Evolutionary conservation across 2,797 vertebrate species (phyloP).

Genomic region (Spinibarbus caldwelli): DNA sequence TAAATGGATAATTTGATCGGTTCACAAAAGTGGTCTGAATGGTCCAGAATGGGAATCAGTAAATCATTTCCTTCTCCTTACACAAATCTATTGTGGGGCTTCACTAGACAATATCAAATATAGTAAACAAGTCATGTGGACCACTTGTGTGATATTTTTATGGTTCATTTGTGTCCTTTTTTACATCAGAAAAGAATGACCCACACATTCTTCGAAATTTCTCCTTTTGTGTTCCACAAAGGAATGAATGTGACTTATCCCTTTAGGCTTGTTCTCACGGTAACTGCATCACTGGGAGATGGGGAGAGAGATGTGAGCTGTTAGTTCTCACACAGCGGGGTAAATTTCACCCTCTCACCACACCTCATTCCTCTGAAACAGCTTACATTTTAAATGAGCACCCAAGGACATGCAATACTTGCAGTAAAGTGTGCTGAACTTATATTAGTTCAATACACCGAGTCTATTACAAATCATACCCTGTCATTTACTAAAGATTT

Average conservation of each 20-base stretch:
- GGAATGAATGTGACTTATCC: not conserved
- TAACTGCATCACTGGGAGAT: not conserved
- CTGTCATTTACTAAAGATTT: slow-evolving; percentile 9
- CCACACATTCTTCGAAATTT: not conserved
- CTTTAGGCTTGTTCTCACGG: slow-evolving; percentile 5
- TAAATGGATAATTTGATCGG: not conserved
- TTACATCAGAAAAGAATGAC: slow-evolving; percentile 1
- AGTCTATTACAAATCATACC: slow-evolving; percentile 16
- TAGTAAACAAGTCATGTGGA: too few relatives aligned
- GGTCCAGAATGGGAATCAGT: too few relatives aligned
- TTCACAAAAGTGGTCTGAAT: not conserved
- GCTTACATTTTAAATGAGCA: slow-evolving; percentile 10
- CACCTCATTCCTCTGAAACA: slow-evolving; percentile 23
- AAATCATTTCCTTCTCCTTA: too few relatives aligned
- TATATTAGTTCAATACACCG: not conserved
- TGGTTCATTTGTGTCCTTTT: not conserved
- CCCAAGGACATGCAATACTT: not conserved
- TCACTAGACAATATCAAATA: not conserved
- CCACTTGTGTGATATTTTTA: not conserved
- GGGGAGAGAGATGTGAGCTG: slow-evolving; percentile 2
- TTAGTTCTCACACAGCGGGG: not conserved
- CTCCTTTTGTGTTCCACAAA: not conserved
- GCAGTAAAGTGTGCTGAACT: not conserved
- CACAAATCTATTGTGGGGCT: not conserved
- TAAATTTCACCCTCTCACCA: slow-evolving; percentile 5